Evolutionary conservation across 2,888 invertebrate genomes (phyloP), one percentile per base, ranked within the genome.

Genomic region (Drosophila siamana): DNA sequence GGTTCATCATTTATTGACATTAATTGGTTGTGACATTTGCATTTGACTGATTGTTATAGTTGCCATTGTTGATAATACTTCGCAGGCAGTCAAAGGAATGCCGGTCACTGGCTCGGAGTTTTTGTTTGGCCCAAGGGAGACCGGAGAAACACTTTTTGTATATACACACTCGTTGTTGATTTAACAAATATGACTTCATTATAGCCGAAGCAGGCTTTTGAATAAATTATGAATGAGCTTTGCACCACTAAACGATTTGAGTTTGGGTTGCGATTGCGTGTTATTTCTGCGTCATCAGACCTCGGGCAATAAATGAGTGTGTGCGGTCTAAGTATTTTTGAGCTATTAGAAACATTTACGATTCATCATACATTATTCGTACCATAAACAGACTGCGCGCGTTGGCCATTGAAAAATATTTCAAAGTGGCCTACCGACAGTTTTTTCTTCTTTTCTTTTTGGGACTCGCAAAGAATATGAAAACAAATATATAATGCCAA

Each of bases 21-120:
- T 90, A 90, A 90, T 90, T 90, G 90, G 86, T 85, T 89, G 86
- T 90, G 90, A 90, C 90, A 90, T 89, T 89, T 89, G 90, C 86
- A 88, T 90, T 82, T 86, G 86, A 88, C 77, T 75, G 89, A 89
- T 88, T 83, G 76, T 80, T 75, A 52, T 36, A 83, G 86, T 86
- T 88, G 88, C 89, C 88, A 89, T 88, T 88, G 88, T 88, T 86
- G 80, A 89, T 73, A 81, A 89, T 73, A 80, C 82, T 85, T 86
- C 38, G 50, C 48, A 9, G 44, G 44, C 52, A 65, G 62, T 66
- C 16, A 48, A 51, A 64, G 41, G 56, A 47, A 22, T 44, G 36
- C 33, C 24, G 13, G 13, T 26, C 40, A 24, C n/a, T 43, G 15
- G 47, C 38, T 24, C 15, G 47, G 74, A 67, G 67, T 64, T 77